phyloP scores from a whole-genome alignment of 2,797 vertebrate species.

The Sebastolobus altivelis region DNA sequence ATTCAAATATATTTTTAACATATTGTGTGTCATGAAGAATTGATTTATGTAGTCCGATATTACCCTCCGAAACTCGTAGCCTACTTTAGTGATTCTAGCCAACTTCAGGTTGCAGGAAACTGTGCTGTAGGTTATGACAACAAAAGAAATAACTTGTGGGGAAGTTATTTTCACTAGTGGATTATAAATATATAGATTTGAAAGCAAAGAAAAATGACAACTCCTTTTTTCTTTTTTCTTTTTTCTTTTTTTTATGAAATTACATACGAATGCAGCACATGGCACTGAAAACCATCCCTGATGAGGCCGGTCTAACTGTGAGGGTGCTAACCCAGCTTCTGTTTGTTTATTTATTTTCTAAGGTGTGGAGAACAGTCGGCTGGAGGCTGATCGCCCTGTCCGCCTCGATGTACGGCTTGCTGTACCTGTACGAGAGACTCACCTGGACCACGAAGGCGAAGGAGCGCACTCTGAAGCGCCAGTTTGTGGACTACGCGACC shows the following conservation, averaged over 20 bases:
- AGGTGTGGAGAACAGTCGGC: slow-evolving; percentile 93
- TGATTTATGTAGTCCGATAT: neutral
- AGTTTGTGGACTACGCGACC: slow-evolving; percentile 95
- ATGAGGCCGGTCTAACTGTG: neutral
- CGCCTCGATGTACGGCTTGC: slow-evolving; percentile 89
- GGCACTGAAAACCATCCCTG: neutral
- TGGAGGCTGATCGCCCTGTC: slow-evolving; percentile 93
- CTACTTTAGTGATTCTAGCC: neutral
- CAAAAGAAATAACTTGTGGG: neutral
- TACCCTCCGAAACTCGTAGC: neutral
- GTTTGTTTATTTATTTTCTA: neutral
- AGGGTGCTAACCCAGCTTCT: neutral
- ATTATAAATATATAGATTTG: neutral
- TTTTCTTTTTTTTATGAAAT: neutral
- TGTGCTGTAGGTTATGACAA: neutral
- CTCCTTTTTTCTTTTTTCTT: too few species aligned
- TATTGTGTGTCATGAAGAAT: neutral
- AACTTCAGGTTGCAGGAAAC: neutral
- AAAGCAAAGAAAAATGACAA: neutral
- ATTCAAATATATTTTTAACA: neutral
- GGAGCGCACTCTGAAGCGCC: slow-evolving; percentile 93
- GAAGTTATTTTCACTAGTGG: neutral
- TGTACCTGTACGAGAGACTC: slow-evolving; percentile 94
- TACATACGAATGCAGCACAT: neutral
- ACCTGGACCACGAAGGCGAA: slow-evolving; percentile 96